Evolutionary conservation across 1,140 invertebrate species (phyloP), one percentile per base, ranked within the genome.

Genomic region (Drosophila arawakana): DNA sequence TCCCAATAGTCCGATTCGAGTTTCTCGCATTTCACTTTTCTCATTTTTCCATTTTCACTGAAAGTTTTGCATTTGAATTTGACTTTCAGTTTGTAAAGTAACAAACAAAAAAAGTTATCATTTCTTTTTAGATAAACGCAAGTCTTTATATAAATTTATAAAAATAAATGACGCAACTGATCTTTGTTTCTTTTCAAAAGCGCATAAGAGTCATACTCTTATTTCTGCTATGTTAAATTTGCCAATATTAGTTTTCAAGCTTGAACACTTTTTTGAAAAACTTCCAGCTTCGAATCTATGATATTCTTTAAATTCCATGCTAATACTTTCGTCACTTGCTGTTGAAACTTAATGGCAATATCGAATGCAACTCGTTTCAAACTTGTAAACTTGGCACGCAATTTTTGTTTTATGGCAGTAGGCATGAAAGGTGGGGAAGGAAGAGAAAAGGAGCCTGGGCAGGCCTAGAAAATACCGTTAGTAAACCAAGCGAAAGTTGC

Each of bases 41-140:
- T 35, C n/a, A 43, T 43, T 43, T 13, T 11, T 13, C n/a, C 58
- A 11, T n/a, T 21, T 52, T 13, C 39, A 18, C 43, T 18, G 11
- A 73, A 66, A 73, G 54, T 58, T 63, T 30, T 47, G 59, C 57
- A 65, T 68, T 85, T 72, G 58, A 30, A 25, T 65, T 65, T 18
- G 44, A 57, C 47, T 47, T 74, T 83, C 76, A 88, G 88, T 86
- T 86, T 86, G 76, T 89, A 73, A 88, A 46, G 76, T 52, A 82
- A 77, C 61, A 65, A 52, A 43, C 46, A 43, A 13, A n/a, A 18
- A 39, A 80, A 86, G 66, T 88, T 88, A 69, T 41, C 69, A 67
- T 25, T 54, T 18, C 1, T 8, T 55, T 30, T 0, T 5, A 39
- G 35, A 55, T 55, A 55, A 55, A 39, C 15, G 9, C 39, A 41